phyloP scores from a whole-genome alignment of 2,888 invertebrate species.

The Antitype chi region DNA sequence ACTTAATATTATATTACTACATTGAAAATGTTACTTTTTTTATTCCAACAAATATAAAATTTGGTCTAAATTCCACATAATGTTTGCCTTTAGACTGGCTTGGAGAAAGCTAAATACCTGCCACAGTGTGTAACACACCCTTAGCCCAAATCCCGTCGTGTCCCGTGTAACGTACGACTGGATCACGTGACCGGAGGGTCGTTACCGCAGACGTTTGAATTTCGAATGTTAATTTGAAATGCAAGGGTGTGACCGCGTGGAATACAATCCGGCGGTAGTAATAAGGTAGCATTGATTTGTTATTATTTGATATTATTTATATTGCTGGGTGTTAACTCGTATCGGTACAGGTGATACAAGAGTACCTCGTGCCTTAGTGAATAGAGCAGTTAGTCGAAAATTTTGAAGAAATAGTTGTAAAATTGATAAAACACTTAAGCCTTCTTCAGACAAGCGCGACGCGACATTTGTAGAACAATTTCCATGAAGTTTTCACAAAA shows the following conservation, averaged over 20 bases:
- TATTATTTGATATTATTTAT: conserved; percentile 28
- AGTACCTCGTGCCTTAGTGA: background rate
- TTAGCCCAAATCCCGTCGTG: conserved; percentile 40
- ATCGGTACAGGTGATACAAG: background rate
- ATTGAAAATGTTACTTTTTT: background rate
- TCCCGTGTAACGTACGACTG: conserved; percentile 37
- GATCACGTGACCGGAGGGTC: conserved; percentile 77
- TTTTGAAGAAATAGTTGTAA: background rate
- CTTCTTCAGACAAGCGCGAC: too few species aligned
- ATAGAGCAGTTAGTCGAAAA: background rate
- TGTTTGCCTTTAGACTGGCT: background rate
- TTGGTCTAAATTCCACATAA: background rate
- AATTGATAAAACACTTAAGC: background rate
- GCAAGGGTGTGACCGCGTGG: conserved; percentile 80
- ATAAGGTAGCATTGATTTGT: conserved; percentile 58
- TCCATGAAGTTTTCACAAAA: too few species aligned
- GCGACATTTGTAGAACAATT: too few species aligned
- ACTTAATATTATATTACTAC: background rate
- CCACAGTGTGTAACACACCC: conserved; percentile 8
- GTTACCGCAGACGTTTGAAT: conserved; percentile 80
- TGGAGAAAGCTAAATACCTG: background rate
- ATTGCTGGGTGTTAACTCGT: background rate
- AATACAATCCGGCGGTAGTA: conserved; percentile 70
- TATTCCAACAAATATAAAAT: background rate
- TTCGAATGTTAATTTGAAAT: conserved; percentile 82